phyloP scores from a whole-genome alignment of 2,113 vertebrate genomes.

The Colinus virginianus region DNA sequence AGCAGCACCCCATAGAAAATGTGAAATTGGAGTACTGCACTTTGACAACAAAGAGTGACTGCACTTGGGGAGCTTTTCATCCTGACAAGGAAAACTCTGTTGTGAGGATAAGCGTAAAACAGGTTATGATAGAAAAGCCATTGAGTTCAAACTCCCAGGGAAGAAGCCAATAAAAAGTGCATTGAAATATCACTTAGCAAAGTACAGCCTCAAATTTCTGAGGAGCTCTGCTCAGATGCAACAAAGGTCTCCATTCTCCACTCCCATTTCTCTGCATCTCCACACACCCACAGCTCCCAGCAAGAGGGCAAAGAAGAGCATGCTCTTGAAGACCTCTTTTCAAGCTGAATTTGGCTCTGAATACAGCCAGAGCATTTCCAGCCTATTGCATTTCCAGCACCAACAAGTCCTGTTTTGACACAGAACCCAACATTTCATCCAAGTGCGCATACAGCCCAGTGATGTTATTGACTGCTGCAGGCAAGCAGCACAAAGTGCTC shows the following conservation, averaged over 20 bases:
- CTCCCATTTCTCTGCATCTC: background rate
- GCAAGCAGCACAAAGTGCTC: background rate
- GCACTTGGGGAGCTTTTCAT: background rate
- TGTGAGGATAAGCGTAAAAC: background rate
- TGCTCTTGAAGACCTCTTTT: background rate
- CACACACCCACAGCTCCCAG: background rate
- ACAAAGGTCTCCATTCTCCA: rapidly evolving
- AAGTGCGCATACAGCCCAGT: background rate
- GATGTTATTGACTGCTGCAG: background rate
- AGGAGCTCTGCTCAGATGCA: background rate
- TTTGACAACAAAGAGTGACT: background rate
- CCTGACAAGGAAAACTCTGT: background rate
- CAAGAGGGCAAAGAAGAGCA: background rate
- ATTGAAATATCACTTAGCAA: background rate
- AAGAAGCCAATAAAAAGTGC: background rate
- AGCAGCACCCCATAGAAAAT: background rate
- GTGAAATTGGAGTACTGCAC: background rate
- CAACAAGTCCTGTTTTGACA: background rate
- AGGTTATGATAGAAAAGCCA: background rate
- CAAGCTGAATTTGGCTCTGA: background rate
- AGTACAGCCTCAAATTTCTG: background rate
- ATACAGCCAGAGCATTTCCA: background rate
- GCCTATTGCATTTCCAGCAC: background rate
- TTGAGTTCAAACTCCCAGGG: background rate
- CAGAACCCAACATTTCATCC: background rate